Conservation (phyloP, 2,113 vertebrate genomes). For the Leucopsar rothschildi region DNA sequence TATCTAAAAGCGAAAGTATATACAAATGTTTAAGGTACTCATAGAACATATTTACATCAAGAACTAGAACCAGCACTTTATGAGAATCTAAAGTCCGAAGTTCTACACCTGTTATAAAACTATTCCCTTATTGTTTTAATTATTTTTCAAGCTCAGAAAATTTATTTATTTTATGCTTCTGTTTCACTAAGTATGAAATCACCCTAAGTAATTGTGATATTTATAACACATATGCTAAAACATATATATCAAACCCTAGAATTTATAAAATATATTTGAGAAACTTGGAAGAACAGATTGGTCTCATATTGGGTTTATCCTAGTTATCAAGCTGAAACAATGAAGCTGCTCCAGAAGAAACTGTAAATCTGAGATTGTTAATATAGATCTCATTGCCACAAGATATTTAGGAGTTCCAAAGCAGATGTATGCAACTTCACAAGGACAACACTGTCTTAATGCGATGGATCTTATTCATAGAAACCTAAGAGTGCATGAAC, state of each 20-base stretch:
- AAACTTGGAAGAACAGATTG: neutral
- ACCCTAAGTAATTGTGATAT: neutral
- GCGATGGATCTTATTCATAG: rapidly evolving
- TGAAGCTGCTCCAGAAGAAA: neutral
- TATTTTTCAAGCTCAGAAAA: neutral
- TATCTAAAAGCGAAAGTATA: neutral
- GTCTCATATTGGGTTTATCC: neutral
- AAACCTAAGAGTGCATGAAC: neutral
- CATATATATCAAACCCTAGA: neutral
- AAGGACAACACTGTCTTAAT: neutral
- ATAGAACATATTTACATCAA: neutral
- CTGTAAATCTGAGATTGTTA: neutral
- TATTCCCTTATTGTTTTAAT: neutral
- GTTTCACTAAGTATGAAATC: neutral
- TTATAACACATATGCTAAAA: neutral
- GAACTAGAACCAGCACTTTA: neutral
- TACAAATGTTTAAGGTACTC: neutral
- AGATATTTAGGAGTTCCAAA: neutral
- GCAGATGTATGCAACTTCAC: neutral
- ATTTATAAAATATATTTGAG: neutral
- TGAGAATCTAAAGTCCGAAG: neutral
- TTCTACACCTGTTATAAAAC: neutral
- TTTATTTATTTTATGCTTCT: neutral
- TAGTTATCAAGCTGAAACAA: neutral
- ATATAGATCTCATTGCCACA: neutral